phyloP scores from a whole-genome alignment of 2,113 vertebrate genomes.

The Nannospalax galili region DNA sequence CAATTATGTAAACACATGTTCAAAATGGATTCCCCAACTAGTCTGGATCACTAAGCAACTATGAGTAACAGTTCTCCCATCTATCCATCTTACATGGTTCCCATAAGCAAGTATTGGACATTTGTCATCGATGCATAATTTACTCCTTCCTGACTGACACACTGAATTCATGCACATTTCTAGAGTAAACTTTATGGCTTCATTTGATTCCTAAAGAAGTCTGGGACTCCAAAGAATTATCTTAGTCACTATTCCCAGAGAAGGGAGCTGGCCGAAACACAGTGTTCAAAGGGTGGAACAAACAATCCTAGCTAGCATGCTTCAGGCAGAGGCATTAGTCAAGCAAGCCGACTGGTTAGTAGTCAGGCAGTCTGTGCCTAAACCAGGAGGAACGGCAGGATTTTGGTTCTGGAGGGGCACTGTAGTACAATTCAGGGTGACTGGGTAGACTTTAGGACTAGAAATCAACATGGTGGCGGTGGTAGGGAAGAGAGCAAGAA shows the following conservation, averaged over 20 bases:
- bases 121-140: conserved; percentile 6
- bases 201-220: conserved; percentile 1
- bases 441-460: conserved; percentile 8
- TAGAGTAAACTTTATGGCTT: neutral
- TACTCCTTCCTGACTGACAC: conserved; percentile 11
- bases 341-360: neutral
- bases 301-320: neutral
- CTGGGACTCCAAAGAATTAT: neutral
- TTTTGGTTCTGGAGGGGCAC: neutral
- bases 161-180: neutral
- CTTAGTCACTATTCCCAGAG: neutral
- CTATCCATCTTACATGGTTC: neutral
- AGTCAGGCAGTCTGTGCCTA: neutral
- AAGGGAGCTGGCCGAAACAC: neutral
- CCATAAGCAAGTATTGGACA: conserved; percentile 17
- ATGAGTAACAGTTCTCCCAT: neutral
- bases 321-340: neutral
- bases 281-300: neutral
- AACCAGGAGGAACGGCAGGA: neutral
- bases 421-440: neutral
- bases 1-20: conserved; percentile 40
- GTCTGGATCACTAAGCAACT: neutral
- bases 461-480: neutral
- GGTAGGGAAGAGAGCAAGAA: neutral
- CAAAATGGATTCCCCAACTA: conserved; percentile 46